phyloP scores from a whole-genome alignment of 2,888 invertebrate species.

The Drosophila longiperda region DNA sequence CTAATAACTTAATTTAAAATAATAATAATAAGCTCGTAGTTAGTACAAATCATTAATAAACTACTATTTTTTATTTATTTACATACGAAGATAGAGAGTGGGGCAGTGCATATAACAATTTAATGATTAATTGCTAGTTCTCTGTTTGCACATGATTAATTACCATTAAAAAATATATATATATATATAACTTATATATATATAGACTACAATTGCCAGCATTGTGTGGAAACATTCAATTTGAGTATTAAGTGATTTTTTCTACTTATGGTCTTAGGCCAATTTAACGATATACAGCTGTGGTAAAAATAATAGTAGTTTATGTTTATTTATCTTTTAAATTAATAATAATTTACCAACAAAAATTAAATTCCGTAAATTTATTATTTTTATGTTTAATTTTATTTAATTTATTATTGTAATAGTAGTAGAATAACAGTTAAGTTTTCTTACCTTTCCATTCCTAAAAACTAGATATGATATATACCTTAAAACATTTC shows the following conservation, averaged over 20 bases:
- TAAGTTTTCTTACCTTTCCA: no score
- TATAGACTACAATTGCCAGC: neutral
- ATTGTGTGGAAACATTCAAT: neutral
- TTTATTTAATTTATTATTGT: no score
- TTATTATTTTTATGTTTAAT: neutral
- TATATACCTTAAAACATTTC: neutral
- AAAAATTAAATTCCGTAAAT: neutral
- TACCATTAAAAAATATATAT: neutral
- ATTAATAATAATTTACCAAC: neutral
- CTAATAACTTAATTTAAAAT: neutral
- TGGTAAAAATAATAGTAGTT: no score
- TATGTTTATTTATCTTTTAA: no score
- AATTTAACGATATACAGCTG: neutral
- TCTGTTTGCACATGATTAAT: neutral
- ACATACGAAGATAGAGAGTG: neutral
- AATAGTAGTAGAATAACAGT: no score
- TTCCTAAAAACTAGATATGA: neutral
- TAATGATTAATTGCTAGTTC: neutral
- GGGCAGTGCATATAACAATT: neutral
- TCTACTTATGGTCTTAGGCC: neutral
- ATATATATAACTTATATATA: neutral
- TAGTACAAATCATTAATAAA: conserved; percentile 1
- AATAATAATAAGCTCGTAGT: neutral
- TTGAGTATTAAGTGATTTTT: neutral
- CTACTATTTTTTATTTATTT: neutral